Conservation (phyloP, 1,140 invertebrate species). For the Pseudomyrmex cubaensis region DNA sequence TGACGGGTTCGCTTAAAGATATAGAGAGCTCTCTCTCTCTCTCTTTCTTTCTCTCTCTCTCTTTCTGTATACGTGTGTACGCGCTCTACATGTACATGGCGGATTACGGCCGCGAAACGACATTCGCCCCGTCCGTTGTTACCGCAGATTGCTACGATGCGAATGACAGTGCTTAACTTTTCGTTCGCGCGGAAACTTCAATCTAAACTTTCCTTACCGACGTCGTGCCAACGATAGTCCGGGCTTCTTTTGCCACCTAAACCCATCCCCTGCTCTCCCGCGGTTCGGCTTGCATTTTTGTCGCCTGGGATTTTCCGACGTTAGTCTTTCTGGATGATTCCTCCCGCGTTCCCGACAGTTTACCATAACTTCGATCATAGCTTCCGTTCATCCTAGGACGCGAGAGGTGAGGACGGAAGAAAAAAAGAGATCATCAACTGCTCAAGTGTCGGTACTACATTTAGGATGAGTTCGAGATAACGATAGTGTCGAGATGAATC, state of each 20-base stretch:
- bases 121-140: constrained; percentile 59
- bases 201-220: constrained; percentile 75
- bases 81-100: constrained; percentile 32
- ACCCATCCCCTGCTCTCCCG: not conserved
- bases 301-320: constrained; percentile 48
- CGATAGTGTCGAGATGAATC: constrained; percentile 47
- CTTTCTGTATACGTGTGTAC: not conserved
- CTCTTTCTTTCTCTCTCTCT: too few species aligned
- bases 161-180: constrained; percentile 78
- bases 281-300: constrained; percentile 12
- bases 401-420: constrained; percentile 25
- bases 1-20: constrained; percentile 23
- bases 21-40: not conserved
- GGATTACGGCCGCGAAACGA: constrained; percentile 60
- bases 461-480: constrained; percentile 65
- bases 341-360: constrained; percentile 43
- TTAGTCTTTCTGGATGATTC: constrained; percentile 46
- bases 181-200: constrained; percentile 77
- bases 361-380: constrained; percentile 53
- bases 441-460: constrained; percentile 48
- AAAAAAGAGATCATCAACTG: constrained; percentile 48
- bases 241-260: constrained; percentile 18
- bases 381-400: constrained; percentile 22
- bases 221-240: not conserved
- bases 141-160: constrained; percentile 70